Base-by-base conservation (phyloP, 2,797 vertebrate genomes). In the Zenarchopterus dispar region DNA sequence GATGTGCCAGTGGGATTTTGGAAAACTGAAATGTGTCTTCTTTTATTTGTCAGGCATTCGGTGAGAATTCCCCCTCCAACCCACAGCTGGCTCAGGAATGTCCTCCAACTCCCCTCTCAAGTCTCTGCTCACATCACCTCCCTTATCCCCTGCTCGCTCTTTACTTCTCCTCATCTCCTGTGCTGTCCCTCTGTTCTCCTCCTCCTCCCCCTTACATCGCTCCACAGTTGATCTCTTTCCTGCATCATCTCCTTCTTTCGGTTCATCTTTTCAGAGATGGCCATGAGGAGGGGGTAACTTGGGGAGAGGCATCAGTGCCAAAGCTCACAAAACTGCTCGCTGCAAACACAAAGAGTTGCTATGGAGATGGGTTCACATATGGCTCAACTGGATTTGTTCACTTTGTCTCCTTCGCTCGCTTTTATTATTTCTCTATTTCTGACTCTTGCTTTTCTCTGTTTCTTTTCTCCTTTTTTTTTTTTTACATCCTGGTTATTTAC, bases 1-100 rank as follows among this genome's bases (percentile, higher is more conserved):
- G 31, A 78, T 77, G 80, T 90, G 81, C 82, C 80, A 84, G 74
- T 80, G 75, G 61, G 51, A 72, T 82, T 88, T 81, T 82, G 65
- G 73, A 88, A 85, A 78, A 88, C 88, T 88, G 84, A 92, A 90
- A 88, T 69, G 78, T 65, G 84, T 90, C 87, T 89, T 88, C 82
- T 89, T 93, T 89, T 84, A 90, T 90, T 89, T 89, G 89, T 92
- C 85, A 90, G 81, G 66, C 87, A 84, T 90, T 90, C 76, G 82
- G 85, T 81, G 70, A 90, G 84, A 93, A 93, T 90, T 93, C 91
- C 91, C 89, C 86, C 87, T 92, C 86, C 88, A 93, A 92, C 92
- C 92, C 92, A 85, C 92, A 93, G 92, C 91, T 93, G 91, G 88
- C 84, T 85, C 77, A 87, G 91, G 90, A 94, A 94, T 93, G 91